Conservation (phyloP, 1,140 invertebrate genomes). For the Arion vulgaris region DNA sequence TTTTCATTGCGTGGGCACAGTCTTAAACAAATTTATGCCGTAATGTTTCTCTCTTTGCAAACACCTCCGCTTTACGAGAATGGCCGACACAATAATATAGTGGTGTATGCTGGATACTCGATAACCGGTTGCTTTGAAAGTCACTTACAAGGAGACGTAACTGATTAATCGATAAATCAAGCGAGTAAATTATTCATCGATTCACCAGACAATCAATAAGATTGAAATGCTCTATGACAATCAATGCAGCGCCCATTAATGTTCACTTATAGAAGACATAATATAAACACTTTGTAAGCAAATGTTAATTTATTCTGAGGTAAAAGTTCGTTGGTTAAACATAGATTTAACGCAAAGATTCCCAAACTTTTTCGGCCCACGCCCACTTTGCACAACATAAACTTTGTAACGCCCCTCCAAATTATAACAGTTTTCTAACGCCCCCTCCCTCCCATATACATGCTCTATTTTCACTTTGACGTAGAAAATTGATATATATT, state of each 20-base stretch:
- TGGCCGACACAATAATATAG: neutral
- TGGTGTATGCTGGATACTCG: neutral
- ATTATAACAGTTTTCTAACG: too few species aligned
- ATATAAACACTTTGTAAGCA: too few species aligned
- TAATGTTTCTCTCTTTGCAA: neutral
- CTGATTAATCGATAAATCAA: conserved; percentile 7
- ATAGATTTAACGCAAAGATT: too few species aligned
- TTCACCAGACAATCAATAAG: neutral
- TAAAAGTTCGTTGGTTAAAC: too few species aligned
- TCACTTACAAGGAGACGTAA: neutral
- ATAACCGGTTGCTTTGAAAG: neutral
- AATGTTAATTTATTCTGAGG: too few species aligned
- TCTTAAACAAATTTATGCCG: neutral
- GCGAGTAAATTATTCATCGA: neutral
- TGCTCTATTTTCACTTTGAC: too few species aligned
- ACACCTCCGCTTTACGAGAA: neutral
- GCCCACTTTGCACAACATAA: too few species aligned
- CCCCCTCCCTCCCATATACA: too few species aligned
- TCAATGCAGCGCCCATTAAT: neutral
- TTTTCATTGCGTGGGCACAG: neutral
- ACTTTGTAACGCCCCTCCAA: too few species aligned
- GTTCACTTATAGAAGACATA: too few species aligned
- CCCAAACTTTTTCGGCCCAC: too few species aligned
- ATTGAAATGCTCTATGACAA: neutral
- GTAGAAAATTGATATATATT: too few species aligned